phyloP scores from a whole-genome alignment of 2,113 vertebrate species.

The Xenopus laevis region DNA sequence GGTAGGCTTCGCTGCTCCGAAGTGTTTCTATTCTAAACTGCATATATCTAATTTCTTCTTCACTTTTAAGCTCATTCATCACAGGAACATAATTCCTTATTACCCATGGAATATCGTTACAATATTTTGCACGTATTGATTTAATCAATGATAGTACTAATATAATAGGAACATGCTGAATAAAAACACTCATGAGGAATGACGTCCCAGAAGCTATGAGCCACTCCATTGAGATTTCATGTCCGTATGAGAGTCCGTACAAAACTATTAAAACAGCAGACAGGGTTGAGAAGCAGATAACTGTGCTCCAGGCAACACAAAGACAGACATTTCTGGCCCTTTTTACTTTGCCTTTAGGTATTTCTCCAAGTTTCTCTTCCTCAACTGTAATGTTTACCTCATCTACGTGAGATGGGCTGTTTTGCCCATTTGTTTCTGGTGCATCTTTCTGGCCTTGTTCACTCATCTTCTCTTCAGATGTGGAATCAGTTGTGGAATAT shows the following conservation, averaged over 20 bases:
- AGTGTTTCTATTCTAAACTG: too few relatives aligned
- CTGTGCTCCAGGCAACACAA: conserved; percentile 49
- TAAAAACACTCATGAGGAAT: conserved; percentile 47
- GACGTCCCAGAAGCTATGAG: conserved; percentile 55
- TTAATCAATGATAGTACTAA: conserved; percentile 22
- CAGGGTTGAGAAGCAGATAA: conserved; percentile 31
- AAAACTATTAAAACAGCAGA: conserved; percentile 60
- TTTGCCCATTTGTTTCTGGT: background rate
- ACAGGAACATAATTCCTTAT: too few relatives aligned
- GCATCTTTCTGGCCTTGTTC: background rate
- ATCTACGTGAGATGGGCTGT: background rate
- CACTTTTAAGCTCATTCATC: too few relatives aligned
- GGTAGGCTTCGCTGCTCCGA: too few relatives aligned
- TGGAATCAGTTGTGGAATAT: too few relatives aligned
- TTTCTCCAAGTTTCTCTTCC: background rate
- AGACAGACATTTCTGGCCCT: conserved; percentile 15
- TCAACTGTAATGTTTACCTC: fast-evolving
- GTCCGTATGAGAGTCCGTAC: conserved; percentile 62
- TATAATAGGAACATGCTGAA: conserved; percentile 54
- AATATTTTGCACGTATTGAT: conserved; percentile 37
- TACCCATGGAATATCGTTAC: conserved; percentile 53
- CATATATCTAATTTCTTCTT: too few relatives aligned
- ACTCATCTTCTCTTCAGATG: conserved; percentile 40
- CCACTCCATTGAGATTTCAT: conserved; percentile 59
- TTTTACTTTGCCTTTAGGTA: background rate